Evolutionary conservation across 2,113 vertebrate species (phyloP).

Genomic region (Myodes glareolus): DNA sequence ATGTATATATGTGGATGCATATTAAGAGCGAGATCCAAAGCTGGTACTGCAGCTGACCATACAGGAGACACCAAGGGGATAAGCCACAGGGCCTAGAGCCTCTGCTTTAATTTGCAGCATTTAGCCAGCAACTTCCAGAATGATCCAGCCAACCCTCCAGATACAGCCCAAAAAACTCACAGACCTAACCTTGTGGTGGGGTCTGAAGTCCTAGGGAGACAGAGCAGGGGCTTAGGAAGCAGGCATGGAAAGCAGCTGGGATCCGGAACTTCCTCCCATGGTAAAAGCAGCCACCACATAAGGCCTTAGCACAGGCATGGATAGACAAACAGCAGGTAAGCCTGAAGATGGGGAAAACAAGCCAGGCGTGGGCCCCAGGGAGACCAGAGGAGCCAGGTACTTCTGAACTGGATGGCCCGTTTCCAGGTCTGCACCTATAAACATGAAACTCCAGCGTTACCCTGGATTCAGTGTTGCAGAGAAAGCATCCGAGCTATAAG

Average conservation of each 20-base stretch:
- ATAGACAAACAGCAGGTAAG: too few species aligned
- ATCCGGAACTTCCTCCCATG: not conserved
- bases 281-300: too few species aligned
- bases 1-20: accelerated
- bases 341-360: not conserved
- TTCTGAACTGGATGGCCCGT: accelerated
- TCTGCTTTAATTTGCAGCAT: slow-evolving; percentile 65
- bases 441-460: accelerated
- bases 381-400: not conserved
- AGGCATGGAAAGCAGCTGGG: too few species aligned
- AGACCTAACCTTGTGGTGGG: not conserved
- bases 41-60: not conserved
- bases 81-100: slow-evolving; percentile 61
- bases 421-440: too few species aligned
- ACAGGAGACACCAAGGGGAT: not conserved
- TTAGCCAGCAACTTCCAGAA: slow-evolving; percentile 61
- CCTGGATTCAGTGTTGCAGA: not conserved
- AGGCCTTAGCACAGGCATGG: not conserved
- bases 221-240: not conserved
- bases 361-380: not conserved
- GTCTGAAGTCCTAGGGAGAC: not conserved
- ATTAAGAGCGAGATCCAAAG: not conserved
- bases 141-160: slow-evolving; percentile 52
- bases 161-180: slow-evolving; percentile 51
- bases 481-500: accelerated